phyloP scores from a whole-genome alignment of 2,113 vertebrate genomes.

The Podilymbus podiceps region DNA sequence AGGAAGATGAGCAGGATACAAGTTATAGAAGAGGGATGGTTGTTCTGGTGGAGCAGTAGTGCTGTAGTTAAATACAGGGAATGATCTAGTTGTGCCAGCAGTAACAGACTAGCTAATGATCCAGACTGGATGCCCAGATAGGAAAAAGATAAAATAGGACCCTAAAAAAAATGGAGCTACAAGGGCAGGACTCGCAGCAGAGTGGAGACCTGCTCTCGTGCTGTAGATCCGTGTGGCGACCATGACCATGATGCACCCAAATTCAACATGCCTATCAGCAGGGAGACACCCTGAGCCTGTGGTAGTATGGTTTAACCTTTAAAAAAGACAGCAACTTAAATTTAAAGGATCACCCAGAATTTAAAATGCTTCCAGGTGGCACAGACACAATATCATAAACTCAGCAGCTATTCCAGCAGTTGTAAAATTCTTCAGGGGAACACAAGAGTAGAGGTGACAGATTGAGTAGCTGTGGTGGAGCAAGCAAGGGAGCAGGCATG shows the following conservation, averaged over 20 bases:
- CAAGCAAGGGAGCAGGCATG: neutral
- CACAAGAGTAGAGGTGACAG: neutral
- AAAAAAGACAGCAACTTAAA: neutral
- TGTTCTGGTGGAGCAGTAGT: neutral
- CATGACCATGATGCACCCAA: accelerated
- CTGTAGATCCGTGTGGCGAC: neutral
- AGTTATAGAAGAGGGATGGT: neutral
- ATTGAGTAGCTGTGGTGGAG: neutral
- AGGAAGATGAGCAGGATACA: neutral
- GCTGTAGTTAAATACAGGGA: neutral
- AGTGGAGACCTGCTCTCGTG: neutral
- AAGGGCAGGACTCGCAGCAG: neutral
- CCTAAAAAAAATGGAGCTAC: neutral
- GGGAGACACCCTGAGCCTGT: accelerated
- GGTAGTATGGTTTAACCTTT: neutral
- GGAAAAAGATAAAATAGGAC: neutral
- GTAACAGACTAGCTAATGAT: neutral
- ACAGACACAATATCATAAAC: neutral
- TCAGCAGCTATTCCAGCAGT: neutral
- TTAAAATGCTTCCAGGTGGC: neutral
- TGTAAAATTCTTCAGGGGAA: neutral
- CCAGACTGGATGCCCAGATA: neutral
- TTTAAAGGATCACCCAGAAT: neutral
- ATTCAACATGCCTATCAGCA: neutral
- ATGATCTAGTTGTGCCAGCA: neutral